Base-by-base conservation (phyloP, 2,797 vertebrate genomes). In the Danio aesculapii region DNA sequence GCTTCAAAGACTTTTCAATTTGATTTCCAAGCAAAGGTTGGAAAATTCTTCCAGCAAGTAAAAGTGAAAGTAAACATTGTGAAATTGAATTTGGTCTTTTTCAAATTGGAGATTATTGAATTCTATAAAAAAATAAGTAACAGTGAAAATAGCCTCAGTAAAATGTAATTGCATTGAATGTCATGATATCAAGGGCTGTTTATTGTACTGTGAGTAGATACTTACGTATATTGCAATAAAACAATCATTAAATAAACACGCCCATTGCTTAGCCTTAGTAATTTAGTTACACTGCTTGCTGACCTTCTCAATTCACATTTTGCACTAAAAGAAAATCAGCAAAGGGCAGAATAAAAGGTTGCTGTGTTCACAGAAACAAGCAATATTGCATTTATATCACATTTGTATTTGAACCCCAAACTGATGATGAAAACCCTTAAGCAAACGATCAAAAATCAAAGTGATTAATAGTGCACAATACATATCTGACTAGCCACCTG, bases 301-400 rank as follows among this genome's bases (percentile, higher is more conserved):
- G 43, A 83, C 82, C 75, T 83, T 77, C 77, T 79, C 47, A 44
- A 73, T 73, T 83, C 49, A 77, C 61, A 81, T 85, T 85, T 80
- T 85, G 83, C 72, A 86, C 84, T 62, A 79, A 71, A 73, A 62
- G 85, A 85, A 84, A 86, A 81, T 57, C 64, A 73, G 70, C 39
- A 79, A 84, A 83, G 55, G 79, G 66, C 73, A 69, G 69, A 86
- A 74, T 71, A 69, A 86, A 82, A 67, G 76, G 76, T 57, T 70
- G 63, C 39, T 30, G 58, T 49, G 68, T 64, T 6, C 66, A 44
- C 16, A 21, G 13, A 76, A 61, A 77, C 58, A 63, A 55, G 75
- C 71, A 71, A 59, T 74, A 21, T 52, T 62, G 66, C 66, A 79
- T 79, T 70, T 12, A 61, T 19, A 70, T 76, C 47, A 1, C 12